These are phyloP conservation scores for Ennomos fuscantarius DNA, from an alignment of 2,888 invertebrate genomes.

Conservation along the genomic window DNA sequence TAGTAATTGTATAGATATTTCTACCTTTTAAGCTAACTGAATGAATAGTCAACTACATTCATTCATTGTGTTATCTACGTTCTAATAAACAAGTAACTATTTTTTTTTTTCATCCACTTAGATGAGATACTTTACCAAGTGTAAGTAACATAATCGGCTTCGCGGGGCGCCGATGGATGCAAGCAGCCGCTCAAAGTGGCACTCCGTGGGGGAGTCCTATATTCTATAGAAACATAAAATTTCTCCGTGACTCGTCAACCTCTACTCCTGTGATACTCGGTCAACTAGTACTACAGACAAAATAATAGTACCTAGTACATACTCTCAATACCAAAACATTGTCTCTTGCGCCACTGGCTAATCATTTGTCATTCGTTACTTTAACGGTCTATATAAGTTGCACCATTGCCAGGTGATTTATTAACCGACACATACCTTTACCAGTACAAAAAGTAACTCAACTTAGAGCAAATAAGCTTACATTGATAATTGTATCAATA, in stretches of 20 bases:
- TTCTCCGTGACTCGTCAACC: constrained; percentile 12
- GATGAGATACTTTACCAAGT: not conserved
- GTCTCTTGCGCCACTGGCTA: constrained; percentile 37
- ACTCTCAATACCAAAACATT: constrained; percentile 27
- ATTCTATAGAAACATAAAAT: too few species aligned
- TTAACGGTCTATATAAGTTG: constrained; percentile 47
- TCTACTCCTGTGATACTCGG: constrained; percentile 31
- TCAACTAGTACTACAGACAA: constrained; percentile 7
- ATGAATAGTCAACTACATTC: too few species aligned
- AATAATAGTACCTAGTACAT: constrained; percentile 6
- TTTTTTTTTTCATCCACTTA: too few species aligned
- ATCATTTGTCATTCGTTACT: constrained; percentile 56
- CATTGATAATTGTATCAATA: too few species aligned
- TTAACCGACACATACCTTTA: constrained; percentile 47
- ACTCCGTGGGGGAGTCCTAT: too few species aligned
- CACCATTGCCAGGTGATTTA: constrained; percentile 59
- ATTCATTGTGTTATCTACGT: too few species aligned
- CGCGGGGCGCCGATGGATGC: too few species aligned
- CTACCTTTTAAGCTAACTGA: too few species aligned
- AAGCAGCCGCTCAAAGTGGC: too few species aligned
- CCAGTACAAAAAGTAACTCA: constrained; percentile 11
- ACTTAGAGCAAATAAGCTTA: not conserved
- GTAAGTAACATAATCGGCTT: not conserved
- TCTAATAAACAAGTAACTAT: too few species aligned
- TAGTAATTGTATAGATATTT: too few species aligned